Percentiles rank a stretch among this genome's conserved stretches.
phyloP scores from a whole-genome alignment of 2,888 invertebrate genomes.

The Sesia bembeciformis region DNA sequence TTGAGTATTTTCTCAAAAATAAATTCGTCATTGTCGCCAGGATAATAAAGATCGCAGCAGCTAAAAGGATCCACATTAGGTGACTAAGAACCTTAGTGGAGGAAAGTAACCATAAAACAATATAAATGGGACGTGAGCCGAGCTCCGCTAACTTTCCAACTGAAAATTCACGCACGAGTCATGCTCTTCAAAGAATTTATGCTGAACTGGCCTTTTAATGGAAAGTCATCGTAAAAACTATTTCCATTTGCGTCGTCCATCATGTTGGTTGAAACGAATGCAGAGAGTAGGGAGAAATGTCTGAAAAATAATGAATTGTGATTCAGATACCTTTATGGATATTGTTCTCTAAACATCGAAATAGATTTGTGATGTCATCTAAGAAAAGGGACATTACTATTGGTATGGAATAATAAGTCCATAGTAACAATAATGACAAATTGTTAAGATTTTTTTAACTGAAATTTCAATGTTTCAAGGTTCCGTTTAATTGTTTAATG shows the following conservation, averaged over 20 bases:
- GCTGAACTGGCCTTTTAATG: slow-evolving; percentile 16
- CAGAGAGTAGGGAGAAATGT: neutral
- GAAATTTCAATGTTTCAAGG: too few species aligned
- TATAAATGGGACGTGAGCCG: slow-evolving; percentile 59
- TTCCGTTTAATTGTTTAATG: too few species aligned
- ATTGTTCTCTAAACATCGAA: too few species aligned
- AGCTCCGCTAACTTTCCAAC: slow-evolving; percentile 33
- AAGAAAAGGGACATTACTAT: too few species aligned
- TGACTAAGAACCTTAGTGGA: slow-evolving; percentile 33
- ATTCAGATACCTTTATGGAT: too few species aligned
- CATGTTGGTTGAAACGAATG: neutral
- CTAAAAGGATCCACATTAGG: slow-evolving; percentile 38
- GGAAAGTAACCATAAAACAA: slow-evolving; percentile 63
- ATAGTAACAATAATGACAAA: too few species aligned
- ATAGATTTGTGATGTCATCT: too few species aligned
- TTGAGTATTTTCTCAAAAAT: neutral
- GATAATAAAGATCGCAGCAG: slow-evolving; percentile 33
- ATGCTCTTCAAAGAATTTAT: slow-evolving; percentile 23
- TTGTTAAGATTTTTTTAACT: too few species aligned
- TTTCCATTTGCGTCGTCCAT: neutral
- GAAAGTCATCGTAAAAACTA: slow-evolving; percentile 12
- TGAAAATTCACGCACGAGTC: slow-evolving; percentile 25
- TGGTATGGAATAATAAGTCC: too few species aligned
- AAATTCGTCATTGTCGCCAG: slow-evolving; percentile 7
- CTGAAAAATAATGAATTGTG: too few species aligned